A percentile compares a stretch with the other conserved stretches of the same genome.
Conservation (phyloP, 2,113 vertebrate species). For the Cynoglossus semilaevis region DNA sequence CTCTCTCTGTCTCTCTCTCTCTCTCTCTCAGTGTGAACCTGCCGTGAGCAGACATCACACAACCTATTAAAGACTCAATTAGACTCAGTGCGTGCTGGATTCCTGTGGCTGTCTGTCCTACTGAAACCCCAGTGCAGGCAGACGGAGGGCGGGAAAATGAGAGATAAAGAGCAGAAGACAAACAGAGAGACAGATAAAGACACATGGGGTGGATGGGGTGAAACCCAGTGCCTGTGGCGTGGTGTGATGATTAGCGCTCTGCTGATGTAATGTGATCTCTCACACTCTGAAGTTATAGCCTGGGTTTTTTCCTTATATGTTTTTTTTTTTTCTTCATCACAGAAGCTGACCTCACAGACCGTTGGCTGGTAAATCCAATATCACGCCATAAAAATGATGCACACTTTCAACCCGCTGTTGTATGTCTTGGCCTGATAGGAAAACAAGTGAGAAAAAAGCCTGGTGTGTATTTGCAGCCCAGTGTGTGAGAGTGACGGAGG, state of each 20-base stretch:
- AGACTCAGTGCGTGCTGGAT: conserved; percentile 59
- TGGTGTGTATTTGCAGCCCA: not conserved
- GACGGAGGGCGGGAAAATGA: conserved; percentile 45
- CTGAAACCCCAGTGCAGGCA: conserved; percentile 63
- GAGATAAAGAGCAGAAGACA: conserved; percentile 18
- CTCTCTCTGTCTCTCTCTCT: conserved; percentile 2
- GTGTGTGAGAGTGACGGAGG: not conserved
- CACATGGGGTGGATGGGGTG: not conserved
- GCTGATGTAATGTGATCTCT: conserved; percentile 56
- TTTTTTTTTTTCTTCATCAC: conserved; percentile 33
- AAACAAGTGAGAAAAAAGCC: conserved; percentile 20
- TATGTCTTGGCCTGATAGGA: conserved; percentile 25
- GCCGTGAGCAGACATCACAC: conserved; percentile 58
- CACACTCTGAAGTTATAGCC: conserved; percentile 49
- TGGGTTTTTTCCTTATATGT: not conserved
- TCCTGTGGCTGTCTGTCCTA: conserved; percentile 66
- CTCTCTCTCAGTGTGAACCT: conserved; percentile 52
- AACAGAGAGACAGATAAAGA: conserved; percentile 16
- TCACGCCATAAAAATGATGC: conserved; percentile 25
- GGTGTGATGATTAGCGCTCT: conserved; percentile 59
- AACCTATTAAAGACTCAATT: conserved; percentile 69
- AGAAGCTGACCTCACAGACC: conserved; percentile 54
- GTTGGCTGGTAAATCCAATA: conserved; percentile 45
- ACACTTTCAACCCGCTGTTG: conserved; percentile 31
- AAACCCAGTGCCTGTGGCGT: conserved; percentile 41